Evolutionary conservation across 1,140 invertebrate genomes (phyloP).

Genomic region (Acromyrmex heyeri): DNA sequence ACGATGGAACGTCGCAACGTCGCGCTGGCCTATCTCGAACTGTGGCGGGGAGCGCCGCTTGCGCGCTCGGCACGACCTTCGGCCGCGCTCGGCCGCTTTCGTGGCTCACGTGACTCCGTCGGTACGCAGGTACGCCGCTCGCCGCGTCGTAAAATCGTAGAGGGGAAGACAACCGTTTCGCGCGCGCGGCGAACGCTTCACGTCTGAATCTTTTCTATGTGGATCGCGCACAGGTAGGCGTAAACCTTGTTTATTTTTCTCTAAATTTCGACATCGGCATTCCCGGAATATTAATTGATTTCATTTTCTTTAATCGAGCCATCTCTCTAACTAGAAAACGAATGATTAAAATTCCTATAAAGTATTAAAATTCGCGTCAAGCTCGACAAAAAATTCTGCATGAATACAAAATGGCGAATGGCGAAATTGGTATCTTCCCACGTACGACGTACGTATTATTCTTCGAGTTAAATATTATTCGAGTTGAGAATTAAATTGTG

Average conservation of each 20-base stretch:
- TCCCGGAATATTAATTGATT: slow-evolving; percentile 14
- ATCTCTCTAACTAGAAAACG: too few relatives aligned
- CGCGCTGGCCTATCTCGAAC: slow-evolving; percentile 84
- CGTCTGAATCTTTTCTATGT: background rate
- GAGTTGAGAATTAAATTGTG: background rate
- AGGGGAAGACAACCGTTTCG: slow-evolving; percentile 73
- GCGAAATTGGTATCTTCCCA: background rate
- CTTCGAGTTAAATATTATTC: background rate
- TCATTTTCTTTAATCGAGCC: too few relatives aligned
- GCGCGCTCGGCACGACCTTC: slow-evolving; percentile 78
- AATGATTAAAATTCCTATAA: background rate
- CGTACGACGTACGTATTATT: background rate
- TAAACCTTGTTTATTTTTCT: background rate
- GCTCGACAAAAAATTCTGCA: background rate
- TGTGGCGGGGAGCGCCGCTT: slow-evolving; percentile 81
- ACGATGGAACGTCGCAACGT: slow-evolving; percentile 79
- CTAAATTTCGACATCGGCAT: background rate
- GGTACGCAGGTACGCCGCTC: slow-evolving; percentile 68
- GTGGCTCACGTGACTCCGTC: slow-evolving; percentile 64
- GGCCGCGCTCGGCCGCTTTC: slow-evolving; percentile 68
- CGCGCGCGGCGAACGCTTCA: slow-evolving; percentile 49
- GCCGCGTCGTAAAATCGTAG: background rate
- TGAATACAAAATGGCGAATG: background rate
- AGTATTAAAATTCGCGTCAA: background rate
- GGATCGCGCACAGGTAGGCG: too few relatives aligned